phyloP scores from a whole-genome alignment of 2,113 vertebrate genomes.

The Brachypteracias leptosomus region DNA sequence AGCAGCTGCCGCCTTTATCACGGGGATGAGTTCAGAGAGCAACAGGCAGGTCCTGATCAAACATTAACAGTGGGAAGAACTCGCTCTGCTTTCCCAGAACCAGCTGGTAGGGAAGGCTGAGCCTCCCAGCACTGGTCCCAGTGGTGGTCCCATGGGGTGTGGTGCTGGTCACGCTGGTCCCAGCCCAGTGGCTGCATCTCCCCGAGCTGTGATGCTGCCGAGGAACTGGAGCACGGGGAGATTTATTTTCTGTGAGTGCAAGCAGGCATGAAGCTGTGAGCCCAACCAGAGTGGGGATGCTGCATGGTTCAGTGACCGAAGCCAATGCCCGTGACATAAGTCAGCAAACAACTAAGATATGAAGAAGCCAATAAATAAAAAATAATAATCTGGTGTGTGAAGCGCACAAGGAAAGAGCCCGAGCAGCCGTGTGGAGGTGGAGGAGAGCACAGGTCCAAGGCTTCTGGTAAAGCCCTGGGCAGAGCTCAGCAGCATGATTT shows the following conservation, averaged over 20 bases:
- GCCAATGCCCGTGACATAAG: background rate
- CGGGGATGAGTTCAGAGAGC: conserved; percentile 48
- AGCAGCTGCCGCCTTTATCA: background rate
- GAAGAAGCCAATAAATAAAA: background rate
- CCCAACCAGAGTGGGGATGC: accelerated
- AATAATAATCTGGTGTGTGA: background rate
- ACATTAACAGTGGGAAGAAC: conserved; percentile 49
- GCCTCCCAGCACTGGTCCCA: accelerated
- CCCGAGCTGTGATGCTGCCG: accelerated
- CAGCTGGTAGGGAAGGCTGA: background rate
- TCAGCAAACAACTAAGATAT: background rate
- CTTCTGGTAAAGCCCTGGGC: background rate
- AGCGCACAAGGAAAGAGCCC: background rate
- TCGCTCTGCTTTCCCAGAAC: background rate
- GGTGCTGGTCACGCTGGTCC: background rate
- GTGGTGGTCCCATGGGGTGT: background rate
- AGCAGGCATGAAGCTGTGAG: background rate
- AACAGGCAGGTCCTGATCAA: conserved; percentile 57
- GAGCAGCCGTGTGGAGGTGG: background rate
- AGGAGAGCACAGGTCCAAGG: accelerated
- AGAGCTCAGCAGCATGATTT: background rate
- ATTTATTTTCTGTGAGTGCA: background rate
- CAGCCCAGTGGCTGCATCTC: background rate
- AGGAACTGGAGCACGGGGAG: background rate
- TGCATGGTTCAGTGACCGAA: background rate